A percentile compares a stretch with the other conserved stretches of the same genome.
These are phyloP conservation scores for Drosophila biarmipes DNA, from an alignment of 1,140 invertebrate genomes.

Conservation along the genomic window DNA sequence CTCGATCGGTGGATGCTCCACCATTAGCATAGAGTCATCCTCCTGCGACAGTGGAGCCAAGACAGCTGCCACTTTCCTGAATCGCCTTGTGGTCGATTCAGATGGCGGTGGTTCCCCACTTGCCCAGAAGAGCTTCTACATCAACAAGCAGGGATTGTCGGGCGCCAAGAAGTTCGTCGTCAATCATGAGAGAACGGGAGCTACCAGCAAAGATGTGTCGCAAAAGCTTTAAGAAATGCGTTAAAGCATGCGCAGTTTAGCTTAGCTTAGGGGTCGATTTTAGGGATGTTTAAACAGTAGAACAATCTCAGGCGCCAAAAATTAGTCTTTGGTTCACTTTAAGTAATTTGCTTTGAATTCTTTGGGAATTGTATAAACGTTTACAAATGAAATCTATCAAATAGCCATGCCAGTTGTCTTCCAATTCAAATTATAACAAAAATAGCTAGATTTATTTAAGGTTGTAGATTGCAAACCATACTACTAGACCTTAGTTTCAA, in stretches of 20 bases:
- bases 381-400: no score
- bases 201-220: constrained; percentile 55
- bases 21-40: constrained; percentile 73
- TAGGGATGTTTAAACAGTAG: not conserved
- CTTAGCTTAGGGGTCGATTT: constrained; percentile 36
- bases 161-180: constrained; percentile 73
- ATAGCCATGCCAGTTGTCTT: constrained; percentile 3
- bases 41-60: constrained; percentile 73
- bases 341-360: constrained; percentile 14
- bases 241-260: not conserved
- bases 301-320: constrained; percentile 5
- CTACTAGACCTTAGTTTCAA: no score
- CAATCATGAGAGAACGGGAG: constrained; percentile 60
- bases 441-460: constrained; percentile 1
- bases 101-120: constrained; percentile 56
- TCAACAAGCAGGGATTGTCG: constrained; percentile 71
- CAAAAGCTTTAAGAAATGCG: constrained; percentile 73
- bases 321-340: not conserved
- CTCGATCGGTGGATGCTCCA: constrained; percentile 73
- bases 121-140: constrained; percentile 72
- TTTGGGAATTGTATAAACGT: not conserved
- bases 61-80: constrained; percentile 66
- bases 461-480: not conserved
- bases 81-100: constrained; percentile 62
- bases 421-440: not conserved